phyloP scores from a whole-genome alignment of 2,888 invertebrate species.

The Cryptops parisi region DNA sequence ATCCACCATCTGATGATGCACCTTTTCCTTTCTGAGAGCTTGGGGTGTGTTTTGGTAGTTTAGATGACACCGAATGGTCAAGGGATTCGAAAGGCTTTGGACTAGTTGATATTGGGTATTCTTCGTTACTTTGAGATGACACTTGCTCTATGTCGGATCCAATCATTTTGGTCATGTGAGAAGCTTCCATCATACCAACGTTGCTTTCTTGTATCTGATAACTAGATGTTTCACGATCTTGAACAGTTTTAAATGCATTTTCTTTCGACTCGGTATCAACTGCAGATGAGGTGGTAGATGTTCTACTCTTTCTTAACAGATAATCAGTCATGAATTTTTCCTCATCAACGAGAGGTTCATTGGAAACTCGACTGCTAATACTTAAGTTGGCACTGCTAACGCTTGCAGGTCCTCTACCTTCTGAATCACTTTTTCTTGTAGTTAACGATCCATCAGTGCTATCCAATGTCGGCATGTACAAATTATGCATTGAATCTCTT shows the following conservation, averaged over 20 bases:
- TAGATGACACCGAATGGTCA: too few species aligned
- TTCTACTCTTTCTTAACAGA: background rate
- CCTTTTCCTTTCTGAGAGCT: too few species aligned
- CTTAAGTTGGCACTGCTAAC: background rate
- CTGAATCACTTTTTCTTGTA: background rate
- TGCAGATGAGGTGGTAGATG: background rate
- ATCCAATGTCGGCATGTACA: too few species aligned
- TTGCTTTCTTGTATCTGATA: background rate
- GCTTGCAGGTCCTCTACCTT: background rate
- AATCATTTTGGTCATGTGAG: too few species aligned
- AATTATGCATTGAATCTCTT: background rate
- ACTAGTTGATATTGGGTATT: too few species aligned
- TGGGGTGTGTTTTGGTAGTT: too few species aligned
- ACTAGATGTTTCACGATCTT: background rate
- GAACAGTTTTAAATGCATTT: background rate
- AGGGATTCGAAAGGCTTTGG: too few species aligned
- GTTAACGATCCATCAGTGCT: background rate
- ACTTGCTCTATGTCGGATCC: background rate
- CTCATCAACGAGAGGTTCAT: background rate
- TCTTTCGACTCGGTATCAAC: background rate
- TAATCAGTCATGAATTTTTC: background rate
- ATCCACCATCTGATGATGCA: too few species aligned
- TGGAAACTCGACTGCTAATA: background rate
- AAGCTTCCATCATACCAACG: background rate
- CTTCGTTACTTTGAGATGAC: background rate